phyloP scores from a whole-genome alignment of 2,797 vertebrate species.

The Acanthornis magna region DNA sequence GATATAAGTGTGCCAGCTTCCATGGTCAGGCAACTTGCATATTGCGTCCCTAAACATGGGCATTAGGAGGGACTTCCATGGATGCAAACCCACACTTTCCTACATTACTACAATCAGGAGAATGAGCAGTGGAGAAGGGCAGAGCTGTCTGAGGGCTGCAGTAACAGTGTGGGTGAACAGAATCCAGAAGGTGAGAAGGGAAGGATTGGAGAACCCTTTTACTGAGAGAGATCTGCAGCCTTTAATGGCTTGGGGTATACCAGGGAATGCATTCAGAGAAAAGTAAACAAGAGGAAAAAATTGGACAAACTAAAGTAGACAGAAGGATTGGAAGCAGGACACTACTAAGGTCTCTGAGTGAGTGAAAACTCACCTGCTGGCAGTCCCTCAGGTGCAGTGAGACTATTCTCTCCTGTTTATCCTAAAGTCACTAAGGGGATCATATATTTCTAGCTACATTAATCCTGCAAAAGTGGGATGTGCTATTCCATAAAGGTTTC shows the following conservation, averaged over 20 bases:
- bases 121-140: background rate
- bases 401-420: background rate
- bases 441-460: background rate
- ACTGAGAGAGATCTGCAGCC: too few relatives aligned
- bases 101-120: background rate
- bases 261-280: background rate
- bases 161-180: background rate
- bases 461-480: background rate
- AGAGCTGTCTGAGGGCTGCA: background rate
- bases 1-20: background rate
- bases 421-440: background rate
- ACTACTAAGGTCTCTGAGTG: background rate
- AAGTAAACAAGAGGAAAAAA: background rate
- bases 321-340: background rate
- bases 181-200: background rate
- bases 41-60: background rate
- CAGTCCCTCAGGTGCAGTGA: background rate
- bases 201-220: background rate
- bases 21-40: background rate
- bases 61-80: background rate
- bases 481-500: background rate
- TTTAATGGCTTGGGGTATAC: background rate
- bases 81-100: background rate
- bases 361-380: background rate
- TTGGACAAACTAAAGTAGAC: background rate